Evolutionary conservation across 2,888 invertebrate genomes (phyloP).

Genomic region (Apodemia zela): DNA sequence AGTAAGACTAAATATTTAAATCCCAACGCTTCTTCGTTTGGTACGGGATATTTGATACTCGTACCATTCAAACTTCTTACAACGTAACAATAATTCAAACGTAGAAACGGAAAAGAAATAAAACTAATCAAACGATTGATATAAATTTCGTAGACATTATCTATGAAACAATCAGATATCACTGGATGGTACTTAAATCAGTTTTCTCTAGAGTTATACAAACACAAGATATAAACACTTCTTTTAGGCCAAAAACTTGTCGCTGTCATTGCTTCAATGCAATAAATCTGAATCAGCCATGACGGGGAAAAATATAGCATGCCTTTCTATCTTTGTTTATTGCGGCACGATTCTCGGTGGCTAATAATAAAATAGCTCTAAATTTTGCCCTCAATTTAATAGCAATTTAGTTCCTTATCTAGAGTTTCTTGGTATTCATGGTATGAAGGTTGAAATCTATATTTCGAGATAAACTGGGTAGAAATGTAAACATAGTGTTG

Average conservation of each 20-base stretch:
- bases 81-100: not conserved
- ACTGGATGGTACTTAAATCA: conserved; percentile 1
- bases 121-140: not conserved
- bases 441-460: not conserved
- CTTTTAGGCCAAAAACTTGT: conserved; percentile 6
- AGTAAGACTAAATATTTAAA: no score
- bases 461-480: not conserved
- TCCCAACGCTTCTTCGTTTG: no score
- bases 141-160: not conserved
- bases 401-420: not conserved
- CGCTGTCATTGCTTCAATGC: not conserved
- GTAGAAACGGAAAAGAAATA: not conserved
- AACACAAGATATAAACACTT: not conserved
- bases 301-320: conserved; percentile 11
- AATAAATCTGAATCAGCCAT: conserved; percentile 7
- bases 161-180: not conserved
- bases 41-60: no score
- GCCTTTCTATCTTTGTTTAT: conserved; percentile 9
- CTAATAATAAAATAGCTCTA: not conserved
- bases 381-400: conserved; percentile 2
- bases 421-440: not conserved
- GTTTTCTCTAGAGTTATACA: not conserved
- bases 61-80: no score
- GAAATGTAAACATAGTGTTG: no score
- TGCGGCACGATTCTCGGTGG: not conserved